These are phyloP conservation scores for Rhinophrynus dorsalis DNA, from an alignment of 2,797 vertebrate genomes.

Conservation along the genomic window DNA sequence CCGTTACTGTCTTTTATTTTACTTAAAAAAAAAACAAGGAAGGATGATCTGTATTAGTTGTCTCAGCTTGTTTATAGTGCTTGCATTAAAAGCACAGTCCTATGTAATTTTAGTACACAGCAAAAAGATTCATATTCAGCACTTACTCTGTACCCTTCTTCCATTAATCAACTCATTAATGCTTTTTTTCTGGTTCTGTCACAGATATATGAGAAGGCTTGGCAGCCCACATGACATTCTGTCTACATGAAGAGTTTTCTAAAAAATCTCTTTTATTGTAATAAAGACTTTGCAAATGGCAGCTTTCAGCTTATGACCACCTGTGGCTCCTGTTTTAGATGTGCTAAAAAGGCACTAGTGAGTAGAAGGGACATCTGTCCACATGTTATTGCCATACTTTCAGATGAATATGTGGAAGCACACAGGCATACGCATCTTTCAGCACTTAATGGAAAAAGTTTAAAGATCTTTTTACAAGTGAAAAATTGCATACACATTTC, in stretches of 20 bases:
- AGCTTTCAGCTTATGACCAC: conserved; percentile 32
- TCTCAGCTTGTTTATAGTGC: conserved; percentile 11
- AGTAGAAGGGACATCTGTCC: conserved; percentile 47
- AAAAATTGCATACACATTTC: conserved; percentile 6
- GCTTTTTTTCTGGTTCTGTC: neutral
- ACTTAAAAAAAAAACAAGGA: no score
- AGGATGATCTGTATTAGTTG: neutral
- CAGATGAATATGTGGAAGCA: neutral
- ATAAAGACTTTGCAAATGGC: neutral
- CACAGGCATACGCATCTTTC: conserved; percentile 9
- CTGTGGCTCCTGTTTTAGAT: neutral
- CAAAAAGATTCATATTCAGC: neutral
- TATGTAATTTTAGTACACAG: conserved; percentile 19
- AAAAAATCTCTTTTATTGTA: conserved; percentile 34
- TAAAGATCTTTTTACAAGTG: conserved; percentile 19
- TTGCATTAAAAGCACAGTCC: conserved; percentile 49
- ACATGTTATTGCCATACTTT: neutral
- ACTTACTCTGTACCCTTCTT: conserved; percentile 20
- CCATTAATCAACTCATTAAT: conserved; percentile 46
- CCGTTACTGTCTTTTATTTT: no score
- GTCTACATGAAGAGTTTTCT: neutral
- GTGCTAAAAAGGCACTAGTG: conserved; percentile 43
- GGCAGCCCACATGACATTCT: conserved; percentile 8
- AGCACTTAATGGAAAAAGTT: conserved; percentile 20
- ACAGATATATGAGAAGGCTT: conserved; percentile 41